Base-by-base conservation (phyloP, 2,888 invertebrate species). In the Spisula subtruncata region DNA sequence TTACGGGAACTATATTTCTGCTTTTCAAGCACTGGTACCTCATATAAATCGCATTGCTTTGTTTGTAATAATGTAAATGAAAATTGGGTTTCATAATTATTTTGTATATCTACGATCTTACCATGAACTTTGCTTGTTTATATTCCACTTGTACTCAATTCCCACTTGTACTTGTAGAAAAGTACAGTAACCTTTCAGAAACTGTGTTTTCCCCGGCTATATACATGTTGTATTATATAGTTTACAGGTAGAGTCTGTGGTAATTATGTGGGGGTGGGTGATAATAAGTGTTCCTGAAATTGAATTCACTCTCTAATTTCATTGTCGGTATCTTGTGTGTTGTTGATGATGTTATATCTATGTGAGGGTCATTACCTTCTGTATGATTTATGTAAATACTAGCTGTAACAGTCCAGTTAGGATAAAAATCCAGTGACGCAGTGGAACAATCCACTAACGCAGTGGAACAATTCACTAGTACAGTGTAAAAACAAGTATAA, bases 351-450 rank as follows among this genome's bases (percentile, higher is more conserved):
- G 10, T n/a, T 66, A 10, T 66, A 25, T 66, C 25, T 25, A 66
- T 12, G 10, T 66, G 10, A 25, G 60, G 60, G 1, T 25, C 25
- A 25, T 66, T 66, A 66, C 8, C 60, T 10, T n/a, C 60, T 25
- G 25, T 66, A 25, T 25, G 60, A 66, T 66, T 66, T 66, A 66
- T 25, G 60, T 66, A 66, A 66, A 66, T 66, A n/a, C n/a, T n/a
- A n/a, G n/a, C n/a, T n/a, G n/a, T n/a, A n/a, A n/a, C n/a, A n/a
- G n/a, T n/a, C n/a, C n/a, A n/a, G n/a, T n/a, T n/a, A n/a, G n/a
- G n/a, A n/a, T n/a, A n/a, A n/a, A n/a, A n/a, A n/a, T n/a, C n/a
- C n/a, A n/a, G n/a, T n/a, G n/a, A n/a, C n/a, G n/a, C n/a, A n/a
- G n/a, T n/a, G n/a, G n/a, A n/a, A n/a, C n/a, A n/a, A n/a, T n/a